phyloP scores from a whole-genome alignment of 2,888 invertebrate species.

The Apodemia mormo region DNA sequence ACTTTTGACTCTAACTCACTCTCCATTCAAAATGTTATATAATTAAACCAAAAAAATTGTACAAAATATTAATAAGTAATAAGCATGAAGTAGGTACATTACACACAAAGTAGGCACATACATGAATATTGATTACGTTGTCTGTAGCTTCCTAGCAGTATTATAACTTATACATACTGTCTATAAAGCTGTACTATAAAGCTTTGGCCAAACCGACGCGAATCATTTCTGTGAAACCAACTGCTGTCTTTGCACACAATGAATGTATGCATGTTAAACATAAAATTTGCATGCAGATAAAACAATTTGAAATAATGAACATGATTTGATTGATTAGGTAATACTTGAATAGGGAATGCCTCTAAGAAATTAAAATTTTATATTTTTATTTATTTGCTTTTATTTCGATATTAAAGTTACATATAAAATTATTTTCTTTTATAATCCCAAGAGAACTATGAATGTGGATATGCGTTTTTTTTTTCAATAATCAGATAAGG shows the following conservation, averaged over 20 bases:
- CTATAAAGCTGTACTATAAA: too few species aligned
- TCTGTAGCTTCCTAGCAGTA: too few species aligned
- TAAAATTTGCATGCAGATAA: slow-evolving; percentile 28
- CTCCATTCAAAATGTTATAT: not conserved
- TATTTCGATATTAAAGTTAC: too few species aligned
- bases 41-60: not conserved
- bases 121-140: too few species aligned
- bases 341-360: too few species aligned
- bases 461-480: too few species aligned
- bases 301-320: not conserved
- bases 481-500: too few species aligned
- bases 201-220: not conserved
- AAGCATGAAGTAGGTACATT: not conserved
- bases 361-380: too few species aligned
- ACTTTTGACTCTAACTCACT: not conserved
- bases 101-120: not conserved
- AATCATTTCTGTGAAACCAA: not conserved
- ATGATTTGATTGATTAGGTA: not conserved
- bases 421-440: too few species aligned
- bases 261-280: not conserved
- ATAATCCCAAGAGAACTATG: too few species aligned
- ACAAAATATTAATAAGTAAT: not conserved
- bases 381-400: too few species aligned
- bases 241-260: not conserved
- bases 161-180: too few species aligned